These are phyloP conservation scores for Hydrochoerus hydrochaeris DNA, from an alignment of 2,113 vertebrate genomes.

Conservation along the genomic window DNA sequence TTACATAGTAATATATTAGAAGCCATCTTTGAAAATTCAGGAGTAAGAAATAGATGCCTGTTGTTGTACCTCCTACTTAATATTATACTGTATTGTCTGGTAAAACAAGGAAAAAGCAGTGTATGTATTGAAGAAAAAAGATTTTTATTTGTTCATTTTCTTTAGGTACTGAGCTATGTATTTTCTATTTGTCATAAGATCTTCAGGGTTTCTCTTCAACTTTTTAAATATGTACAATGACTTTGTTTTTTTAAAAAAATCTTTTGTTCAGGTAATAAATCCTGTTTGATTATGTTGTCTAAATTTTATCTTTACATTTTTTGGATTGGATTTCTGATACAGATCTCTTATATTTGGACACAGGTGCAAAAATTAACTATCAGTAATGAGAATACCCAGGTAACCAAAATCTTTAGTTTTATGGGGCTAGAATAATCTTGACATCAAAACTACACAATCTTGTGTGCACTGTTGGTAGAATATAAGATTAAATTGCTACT, in stretches of 20 bases:
- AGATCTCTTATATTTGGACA: neutral
- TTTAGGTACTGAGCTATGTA: neutral
- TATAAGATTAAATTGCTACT: neutral
- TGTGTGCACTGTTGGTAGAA: neutral
- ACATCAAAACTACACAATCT: constrained; percentile 25
- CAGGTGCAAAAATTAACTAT: neutral
- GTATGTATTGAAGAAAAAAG: neutral
- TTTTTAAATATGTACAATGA: neutral
- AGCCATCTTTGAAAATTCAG: neutral
- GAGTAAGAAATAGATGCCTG: neutral
- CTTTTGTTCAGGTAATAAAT: neutral
- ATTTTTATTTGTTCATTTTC: constrained; percentile 37
- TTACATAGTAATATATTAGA: neutral
- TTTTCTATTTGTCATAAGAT: neutral
- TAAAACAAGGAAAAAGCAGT: neutral
- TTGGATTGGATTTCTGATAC: constrained; percentile 45
- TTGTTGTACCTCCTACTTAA: neutral
- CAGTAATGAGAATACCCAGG: neutral
- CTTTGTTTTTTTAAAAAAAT: constrained; percentile 35
- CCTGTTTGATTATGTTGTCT: neutral
- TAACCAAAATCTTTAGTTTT: constrained; percentile 45
- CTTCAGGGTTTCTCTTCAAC: neutral
- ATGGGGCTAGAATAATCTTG: neutral
- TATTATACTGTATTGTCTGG: neutral
- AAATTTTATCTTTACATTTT: constrained; percentile 20